These are phyloP conservation scores for Thalassarche chlororhynchos DNA, from an alignment of 2,113 vertebrate genomes.

Conservation along the genomic window DNA sequence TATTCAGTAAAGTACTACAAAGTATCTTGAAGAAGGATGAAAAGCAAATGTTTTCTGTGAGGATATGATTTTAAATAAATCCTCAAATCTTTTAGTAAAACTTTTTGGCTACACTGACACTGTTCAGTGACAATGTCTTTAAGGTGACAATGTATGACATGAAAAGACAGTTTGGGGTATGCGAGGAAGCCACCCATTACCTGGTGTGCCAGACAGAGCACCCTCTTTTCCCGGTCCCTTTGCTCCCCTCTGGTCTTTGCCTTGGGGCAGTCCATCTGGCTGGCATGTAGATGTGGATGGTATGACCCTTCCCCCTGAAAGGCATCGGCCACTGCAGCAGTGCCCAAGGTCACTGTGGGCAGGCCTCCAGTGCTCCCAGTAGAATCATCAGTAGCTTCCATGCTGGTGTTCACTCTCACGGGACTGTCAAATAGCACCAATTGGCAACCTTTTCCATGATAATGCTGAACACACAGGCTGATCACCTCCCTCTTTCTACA, in stretches of 20 bases:
- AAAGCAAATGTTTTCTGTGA: neutral
- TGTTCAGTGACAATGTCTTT: neutral
- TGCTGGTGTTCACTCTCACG: neutral
- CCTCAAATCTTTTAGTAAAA: neutral
- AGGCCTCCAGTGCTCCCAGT: neutral
- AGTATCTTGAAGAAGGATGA: neutral
- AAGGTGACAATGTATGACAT: neutral
- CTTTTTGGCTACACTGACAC: neutral
- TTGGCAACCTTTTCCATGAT: neutral
- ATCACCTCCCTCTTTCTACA: neutral
- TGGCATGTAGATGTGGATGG: neutral
- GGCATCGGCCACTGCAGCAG: neutral
- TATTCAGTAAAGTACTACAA: neutral
- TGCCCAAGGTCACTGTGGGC: fast-evolving
- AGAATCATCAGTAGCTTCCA: neutral
- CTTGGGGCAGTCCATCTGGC: neutral
- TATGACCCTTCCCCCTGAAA: neutral
- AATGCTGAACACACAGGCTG: neutral
- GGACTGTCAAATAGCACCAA: neutral
- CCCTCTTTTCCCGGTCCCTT: neutral
- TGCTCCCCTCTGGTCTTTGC: neutral
- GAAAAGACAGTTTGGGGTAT: neutral
- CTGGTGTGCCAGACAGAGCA: neutral
- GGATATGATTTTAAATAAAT: neutral
- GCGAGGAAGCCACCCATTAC: neutral